Evolutionary conservation across 2,113 vertebrate genomes (phyloP), one percentile per base, ranked within the genome.

Genomic region (Rhegmatorhina hoffmannsi): DNA sequence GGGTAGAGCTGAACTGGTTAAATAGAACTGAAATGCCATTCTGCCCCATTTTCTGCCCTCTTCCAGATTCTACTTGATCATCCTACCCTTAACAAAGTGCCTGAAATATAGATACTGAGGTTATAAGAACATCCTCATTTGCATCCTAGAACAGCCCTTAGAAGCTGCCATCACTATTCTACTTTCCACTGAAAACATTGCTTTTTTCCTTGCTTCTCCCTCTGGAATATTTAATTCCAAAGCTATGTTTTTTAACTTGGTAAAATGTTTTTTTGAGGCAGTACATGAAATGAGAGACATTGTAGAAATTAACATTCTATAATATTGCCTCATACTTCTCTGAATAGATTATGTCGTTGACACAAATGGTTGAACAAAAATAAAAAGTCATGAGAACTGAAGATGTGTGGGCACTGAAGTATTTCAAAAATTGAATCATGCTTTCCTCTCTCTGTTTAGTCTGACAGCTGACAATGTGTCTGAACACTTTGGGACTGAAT

Each of bases 381-480:
- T 11, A 95, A 92, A 82, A 93, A 95, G 86, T 94, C 96, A 96
- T 86, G 84, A 97, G 96, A 97, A 97, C 81, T 92, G 56, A 97
- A 97, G 94, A 94, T 89, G 87, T 96, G 96, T 97, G 96, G 97
- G 94, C 72, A 94, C 58, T 95, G 72, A 97, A 98, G 95, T 97
- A 95, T 96, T 97, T 97, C 91, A 96, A 83, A 90, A 97, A 95
- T 82, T 91, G 68, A 95, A 90, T 96, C 95, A 95, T 96, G 66
- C 76, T 95, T 92, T 86, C 62, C 44, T 89, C 95, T 91, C 84
- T 92, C 87, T 95, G 76, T 90, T 96, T 94, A 94, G 87, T 82
- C 93, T 95, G 89, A 97, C 83, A 93, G 79, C 92, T 95, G 91
- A 93, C 79, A 77, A 82, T 82, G 56, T 44, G 79, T 84, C 79